Base-by-base conservation (phyloP, 2,797 vertebrate genomes). In the Melopsittacus undulatus region DNA sequence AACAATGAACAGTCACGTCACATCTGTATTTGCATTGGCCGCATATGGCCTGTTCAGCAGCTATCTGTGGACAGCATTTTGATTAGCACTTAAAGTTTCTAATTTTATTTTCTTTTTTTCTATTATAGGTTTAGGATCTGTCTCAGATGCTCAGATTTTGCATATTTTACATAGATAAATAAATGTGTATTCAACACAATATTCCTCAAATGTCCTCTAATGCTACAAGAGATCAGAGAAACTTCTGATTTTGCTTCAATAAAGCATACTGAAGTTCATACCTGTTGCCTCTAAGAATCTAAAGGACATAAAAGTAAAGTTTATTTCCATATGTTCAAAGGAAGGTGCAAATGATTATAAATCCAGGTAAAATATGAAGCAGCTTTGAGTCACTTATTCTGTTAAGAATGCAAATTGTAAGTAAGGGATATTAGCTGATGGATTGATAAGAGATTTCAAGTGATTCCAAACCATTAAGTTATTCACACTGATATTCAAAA, bases 1-100 rank as follows among this genome's bases (percentile, higher is more conserved):
- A 93, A 83, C 78, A 92, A 89, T 1, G 67, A 90, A 72, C 68
- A 94, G 90, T 94, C 95, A 96, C 80, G 22, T 84, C 87, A 91
- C 77, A 83, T 68, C 64, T 69, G 24, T 40, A 52, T 84, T 94
- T 94, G 85, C 80, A 84, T 38, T 77, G 87, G 79, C 42, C 57
- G 78, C 73, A 75, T 62, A 77, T 29, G 36, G 70, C 61, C 48
- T 86, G 16, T 74, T 82, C 14, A 14, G 77, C 59, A 88, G 75
- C 79, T 74, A 20, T 0, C 3, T 83, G 79, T 80, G 69, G 62
- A 54, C 8, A 91, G 91, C 77, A 94, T 94, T 94, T 68, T 77
- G 63, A 95, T 94, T 32, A 96, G 70, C 40, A 67, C 43, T 76
- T 90, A 38, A 56, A 67, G 51, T 7, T 87, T 40, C 34, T 42